Percentiles rank a stretch among this genome's conserved stretches.
Conservation (phyloP, 2,888 invertebrate genomes). For the Augiades crinisus region DNA sequence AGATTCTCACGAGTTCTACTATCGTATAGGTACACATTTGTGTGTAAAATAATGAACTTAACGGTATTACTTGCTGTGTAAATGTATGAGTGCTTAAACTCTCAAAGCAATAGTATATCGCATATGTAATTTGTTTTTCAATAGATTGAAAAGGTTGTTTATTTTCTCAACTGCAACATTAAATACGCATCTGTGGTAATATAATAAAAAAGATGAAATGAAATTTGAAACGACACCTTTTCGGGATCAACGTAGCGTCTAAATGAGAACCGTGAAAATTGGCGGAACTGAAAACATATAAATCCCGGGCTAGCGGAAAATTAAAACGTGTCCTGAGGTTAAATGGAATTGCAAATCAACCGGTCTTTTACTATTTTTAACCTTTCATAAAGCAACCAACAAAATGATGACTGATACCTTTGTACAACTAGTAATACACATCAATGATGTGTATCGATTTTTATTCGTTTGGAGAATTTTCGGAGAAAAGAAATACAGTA, state of each 20-base stretch:
- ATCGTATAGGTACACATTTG: too few relatives aligned
- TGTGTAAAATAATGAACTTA: too few relatives aligned
- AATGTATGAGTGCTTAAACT: too few relatives aligned
- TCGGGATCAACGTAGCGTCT: constrained; percentile 59
- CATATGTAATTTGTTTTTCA: constrained; percentile 15
- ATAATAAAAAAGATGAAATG: constrained; percentile 36
- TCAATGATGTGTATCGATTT: too few relatives aligned
- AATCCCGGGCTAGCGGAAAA: constrained; percentile 77
- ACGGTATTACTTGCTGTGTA: too few relatives aligned
- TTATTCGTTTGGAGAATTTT: too few relatives aligned
- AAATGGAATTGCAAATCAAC: constrained; percentile 40
- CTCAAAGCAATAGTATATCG: not conserved
- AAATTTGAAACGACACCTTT: constrained; percentile 55
- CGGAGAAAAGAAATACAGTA: too few relatives aligned
- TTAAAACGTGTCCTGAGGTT: constrained; percentile 69
- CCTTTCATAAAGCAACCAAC: constrained; percentile 1
- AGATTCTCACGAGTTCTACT: too few relatives aligned
- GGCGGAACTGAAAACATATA: constrained; percentile 73
- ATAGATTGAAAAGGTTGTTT: constrained; percentile 1
- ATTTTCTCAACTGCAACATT: constrained; percentile 28
- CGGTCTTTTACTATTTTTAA: constrained; percentile 29
- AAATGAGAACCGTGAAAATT: constrained; percentile 74
- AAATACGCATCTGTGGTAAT: constrained; percentile 34
- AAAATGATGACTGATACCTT: too few relatives aligned
- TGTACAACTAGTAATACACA: too few relatives aligned